Conservation (phyloP, 1,140 invertebrate species). For the Achroia grisella region DNA sequence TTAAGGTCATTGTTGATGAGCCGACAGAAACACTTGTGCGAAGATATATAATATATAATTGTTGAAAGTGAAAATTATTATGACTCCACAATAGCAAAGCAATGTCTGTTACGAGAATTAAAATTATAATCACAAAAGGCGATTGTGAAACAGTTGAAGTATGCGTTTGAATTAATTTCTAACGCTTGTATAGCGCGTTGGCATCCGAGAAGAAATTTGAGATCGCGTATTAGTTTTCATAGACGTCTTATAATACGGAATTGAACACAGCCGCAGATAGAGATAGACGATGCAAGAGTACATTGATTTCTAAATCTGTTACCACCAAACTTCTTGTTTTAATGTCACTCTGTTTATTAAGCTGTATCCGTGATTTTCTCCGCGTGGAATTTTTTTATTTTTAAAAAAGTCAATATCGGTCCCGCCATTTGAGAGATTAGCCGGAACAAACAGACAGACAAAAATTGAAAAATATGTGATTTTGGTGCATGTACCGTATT, state of each 20-base stretch:
- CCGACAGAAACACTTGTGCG: conserved; percentile 16
- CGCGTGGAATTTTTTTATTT: no score
- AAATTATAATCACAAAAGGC: conserved; percentile 3
- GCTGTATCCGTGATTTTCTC: no score
- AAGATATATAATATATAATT: conserved; percentile 15
- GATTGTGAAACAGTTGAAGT: conserved; percentile 7
- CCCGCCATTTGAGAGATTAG: no score
- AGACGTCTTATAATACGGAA: conserved; percentile 27
- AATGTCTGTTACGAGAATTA: conserved; percentile 3
- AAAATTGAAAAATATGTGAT: no score
- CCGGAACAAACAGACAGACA: no score
- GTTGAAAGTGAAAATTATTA: conserved; percentile 15
- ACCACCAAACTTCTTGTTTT: no score
- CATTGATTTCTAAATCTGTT: no score
- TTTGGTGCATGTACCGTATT: no score
- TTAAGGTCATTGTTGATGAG: conserved; percentile 1
- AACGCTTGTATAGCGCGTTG: conserved; percentile 1
- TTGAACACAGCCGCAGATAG: not conserved
- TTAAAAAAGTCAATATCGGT: no score
- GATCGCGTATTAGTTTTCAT: conserved; percentile 47
- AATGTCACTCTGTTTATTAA: no score
- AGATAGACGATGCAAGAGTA: no score
- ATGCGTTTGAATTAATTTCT: conserved; percentile 4
- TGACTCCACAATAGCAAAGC: conserved; percentile 2
- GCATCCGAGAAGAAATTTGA: conserved; percentile 30